Evolutionary conservation across 2,113 vertebrate species (phyloP).

Genomic region (Myodes glareolus): DNA sequence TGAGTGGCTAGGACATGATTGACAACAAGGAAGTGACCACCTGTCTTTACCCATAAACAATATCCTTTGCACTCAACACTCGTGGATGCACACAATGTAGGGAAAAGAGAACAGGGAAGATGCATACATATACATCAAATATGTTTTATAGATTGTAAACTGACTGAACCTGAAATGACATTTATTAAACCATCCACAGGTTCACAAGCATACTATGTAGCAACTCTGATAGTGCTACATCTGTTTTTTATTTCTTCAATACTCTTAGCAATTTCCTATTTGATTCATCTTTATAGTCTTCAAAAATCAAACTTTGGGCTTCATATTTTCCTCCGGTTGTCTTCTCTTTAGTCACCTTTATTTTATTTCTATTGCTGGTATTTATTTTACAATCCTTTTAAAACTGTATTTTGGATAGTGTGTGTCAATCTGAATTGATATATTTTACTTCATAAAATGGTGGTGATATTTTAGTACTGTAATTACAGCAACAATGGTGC

Average conservation of each 20-base stretch:
- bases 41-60: not conserved
- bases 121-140: not conserved
- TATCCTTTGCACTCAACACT: not conserved
- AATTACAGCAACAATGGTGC: conserved; percentile 31
- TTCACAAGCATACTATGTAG: not conserved
- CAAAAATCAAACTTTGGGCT: not conserved
- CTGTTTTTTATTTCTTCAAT: not conserved
- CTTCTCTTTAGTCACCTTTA: not conserved
- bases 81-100: not conserved
- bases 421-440: conserved; percentile 38
- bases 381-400: not conserved
- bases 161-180: not conserved
- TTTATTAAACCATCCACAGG: not conserved
- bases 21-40: fast-evolving
- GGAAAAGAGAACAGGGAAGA: not conserved
- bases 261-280: not conserved
- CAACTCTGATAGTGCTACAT: not conserved
- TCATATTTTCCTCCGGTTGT: not conserved
- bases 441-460: conserved; percentile 12
- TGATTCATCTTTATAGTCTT: not conserved
- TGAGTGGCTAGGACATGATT: not conserved
- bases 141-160: not conserved
- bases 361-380: not conserved
- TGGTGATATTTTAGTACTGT: conserved; percentile 24
- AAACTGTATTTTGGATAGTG: conserved; percentile 16